Evolutionary conservation across 2,797 vertebrate species (phyloP).

Genomic region (Platalea minor): DNA sequence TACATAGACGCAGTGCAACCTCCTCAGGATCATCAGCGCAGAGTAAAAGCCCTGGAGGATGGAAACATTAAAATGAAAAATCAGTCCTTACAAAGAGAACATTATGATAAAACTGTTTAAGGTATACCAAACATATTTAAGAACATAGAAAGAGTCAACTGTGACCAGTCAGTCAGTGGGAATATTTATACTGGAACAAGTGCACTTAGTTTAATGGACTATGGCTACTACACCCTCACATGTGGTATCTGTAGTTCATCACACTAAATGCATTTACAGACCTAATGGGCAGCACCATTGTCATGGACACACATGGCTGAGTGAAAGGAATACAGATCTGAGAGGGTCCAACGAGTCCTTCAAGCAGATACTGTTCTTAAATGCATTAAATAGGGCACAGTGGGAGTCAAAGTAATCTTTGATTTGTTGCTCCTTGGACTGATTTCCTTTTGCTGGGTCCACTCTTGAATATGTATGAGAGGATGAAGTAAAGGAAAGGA

Average conservation of each 20-base stretch:
- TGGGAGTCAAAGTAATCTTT: neutral
- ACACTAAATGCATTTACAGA: neutral
- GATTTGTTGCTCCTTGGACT: neutral
- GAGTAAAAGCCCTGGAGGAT: neutral
- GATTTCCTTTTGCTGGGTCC: neutral
- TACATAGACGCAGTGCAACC: neutral
- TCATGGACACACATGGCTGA: neutral
- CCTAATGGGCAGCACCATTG: neutral
- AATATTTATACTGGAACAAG: neutral
- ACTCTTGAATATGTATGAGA: neutral
- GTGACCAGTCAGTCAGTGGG: neutral
- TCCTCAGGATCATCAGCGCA: neutral
- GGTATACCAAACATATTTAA: neutral
- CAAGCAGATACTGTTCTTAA: neutral
- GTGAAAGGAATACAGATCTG: neutral
- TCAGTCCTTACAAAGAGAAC: neutral
- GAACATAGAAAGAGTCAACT: neutral
- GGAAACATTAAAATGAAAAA: neutral
- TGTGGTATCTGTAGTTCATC: neutral
- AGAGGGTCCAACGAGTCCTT: neutral
- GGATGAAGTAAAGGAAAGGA: neutral
- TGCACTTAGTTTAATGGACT: neutral
- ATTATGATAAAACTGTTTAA: neutral
- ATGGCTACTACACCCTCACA: neutral
- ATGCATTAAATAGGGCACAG: neutral